Conservation (phyloP, 2,888 invertebrate species). For the Rutpela maculata region DNA sequence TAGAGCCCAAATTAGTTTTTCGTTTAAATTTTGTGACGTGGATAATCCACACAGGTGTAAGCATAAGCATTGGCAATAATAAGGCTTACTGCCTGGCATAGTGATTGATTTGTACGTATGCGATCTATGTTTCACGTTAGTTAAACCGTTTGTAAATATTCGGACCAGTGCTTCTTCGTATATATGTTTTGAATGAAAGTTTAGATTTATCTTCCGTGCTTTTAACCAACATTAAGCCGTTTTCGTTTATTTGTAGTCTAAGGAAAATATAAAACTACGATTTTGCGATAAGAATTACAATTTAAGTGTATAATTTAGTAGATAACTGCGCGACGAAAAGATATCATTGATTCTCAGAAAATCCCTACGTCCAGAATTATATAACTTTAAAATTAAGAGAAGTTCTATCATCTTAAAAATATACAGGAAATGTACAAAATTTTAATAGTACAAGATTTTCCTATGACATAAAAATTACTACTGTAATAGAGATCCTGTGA, state of each 20-base stretch:
- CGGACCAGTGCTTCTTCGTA: conserved; percentile 48
- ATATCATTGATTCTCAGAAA: background rate
- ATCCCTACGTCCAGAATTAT: too few species aligned
- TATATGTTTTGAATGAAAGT: conserved; percentile 23
- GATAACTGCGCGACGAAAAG: background rate
- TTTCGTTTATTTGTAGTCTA: background rate
- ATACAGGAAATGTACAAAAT: too few species aligned
- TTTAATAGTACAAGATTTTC: too few species aligned
- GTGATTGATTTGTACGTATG: conserved; percentile 63
- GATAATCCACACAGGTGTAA: conserved; percentile 12
- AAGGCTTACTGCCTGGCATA: conserved; percentile 60
- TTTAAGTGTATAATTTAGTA: background rate
- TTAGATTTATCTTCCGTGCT: conserved; percentile 12
- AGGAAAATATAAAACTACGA: background rate
- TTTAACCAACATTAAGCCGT: background rate
- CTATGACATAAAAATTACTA: too few species aligned
- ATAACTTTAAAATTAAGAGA: too few species aligned
- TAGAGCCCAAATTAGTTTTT: background rate
- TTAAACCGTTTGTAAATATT: conserved; percentile 69
- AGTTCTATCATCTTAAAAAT: too few species aligned
- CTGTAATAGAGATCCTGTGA: too few species aligned
- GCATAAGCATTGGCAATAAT: conserved; percentile 47
- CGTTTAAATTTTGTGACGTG: conserved; percentile 1
- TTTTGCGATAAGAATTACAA: background rate
- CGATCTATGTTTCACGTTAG: conserved; percentile 64